These are phyloP conservation scores for Nanger granti DNA, from an alignment of 2,113 vertebrate genomes.

Conservation along the genomic window DNA sequence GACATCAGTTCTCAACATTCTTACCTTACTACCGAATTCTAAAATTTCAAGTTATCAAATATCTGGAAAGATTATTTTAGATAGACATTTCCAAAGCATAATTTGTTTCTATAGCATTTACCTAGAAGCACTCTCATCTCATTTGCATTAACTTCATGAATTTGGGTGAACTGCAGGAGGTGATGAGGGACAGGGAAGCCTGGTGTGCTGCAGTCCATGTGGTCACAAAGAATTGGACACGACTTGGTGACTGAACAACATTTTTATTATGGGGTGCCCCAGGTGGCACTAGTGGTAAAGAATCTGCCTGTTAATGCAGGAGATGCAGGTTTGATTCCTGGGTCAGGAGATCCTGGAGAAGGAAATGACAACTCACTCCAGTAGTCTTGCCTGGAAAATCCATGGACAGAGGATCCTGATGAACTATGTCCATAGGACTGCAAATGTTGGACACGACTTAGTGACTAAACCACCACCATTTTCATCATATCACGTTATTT, in stretches of 20 bases:
- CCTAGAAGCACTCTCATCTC: neutral
- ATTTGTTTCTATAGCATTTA: neutral
- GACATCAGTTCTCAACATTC: neutral
- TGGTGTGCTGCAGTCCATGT: neutral
- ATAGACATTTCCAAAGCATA: neutral
- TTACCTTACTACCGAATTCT: neutral
- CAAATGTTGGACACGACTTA: neutral
- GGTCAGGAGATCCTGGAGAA: neutral
- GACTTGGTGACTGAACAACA: neutral
- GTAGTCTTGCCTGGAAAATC: neutral
- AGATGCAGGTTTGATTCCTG: neutral
- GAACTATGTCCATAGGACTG: neutral
- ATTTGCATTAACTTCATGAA: neutral
- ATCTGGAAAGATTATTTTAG: neutral
- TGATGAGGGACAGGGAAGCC: neutral
- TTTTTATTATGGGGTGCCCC: neutral
- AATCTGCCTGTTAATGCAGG: neutral
- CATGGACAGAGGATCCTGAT: neutral
- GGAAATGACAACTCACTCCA: neutral
- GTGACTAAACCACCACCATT: neutral
- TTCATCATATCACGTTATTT: neutral
- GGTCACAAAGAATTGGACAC: neutral
- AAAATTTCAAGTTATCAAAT: neutral
- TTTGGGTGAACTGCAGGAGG: neutral
- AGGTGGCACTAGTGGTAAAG: neutral